phyloP scores from a whole-genome alignment of 2,113 vertebrate species.

The Calidris pygmaea region DNA sequence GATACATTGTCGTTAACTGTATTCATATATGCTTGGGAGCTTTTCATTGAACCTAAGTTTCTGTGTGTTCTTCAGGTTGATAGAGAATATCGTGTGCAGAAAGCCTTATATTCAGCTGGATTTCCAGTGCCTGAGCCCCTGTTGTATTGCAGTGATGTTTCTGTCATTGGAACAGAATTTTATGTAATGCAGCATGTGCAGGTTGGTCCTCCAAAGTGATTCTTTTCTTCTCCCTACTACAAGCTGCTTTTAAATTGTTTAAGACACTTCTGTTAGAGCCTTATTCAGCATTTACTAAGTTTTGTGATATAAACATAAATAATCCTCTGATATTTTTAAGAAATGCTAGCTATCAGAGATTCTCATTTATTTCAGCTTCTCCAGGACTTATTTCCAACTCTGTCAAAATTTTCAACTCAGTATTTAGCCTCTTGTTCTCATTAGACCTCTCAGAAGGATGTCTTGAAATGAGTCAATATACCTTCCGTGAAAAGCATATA shows the following conservation, averaged over 20 bases:
- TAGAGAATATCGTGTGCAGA: constrained; percentile 89
- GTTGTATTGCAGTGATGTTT: constrained; percentile 80
- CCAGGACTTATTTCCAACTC: not conserved
- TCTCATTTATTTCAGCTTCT: not conserved
- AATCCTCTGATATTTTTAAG: not conserved
- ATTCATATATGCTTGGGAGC: not conserved
- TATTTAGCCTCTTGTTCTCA: not conserved
- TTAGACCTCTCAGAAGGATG: not conserved
- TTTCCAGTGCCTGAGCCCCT: constrained; percentile 91
- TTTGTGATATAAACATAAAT: not conserved
- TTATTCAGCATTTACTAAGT: not conserved
- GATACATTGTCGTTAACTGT: not conserved
- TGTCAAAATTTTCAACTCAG: not conserved
- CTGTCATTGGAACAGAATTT: constrained; percentile 91
- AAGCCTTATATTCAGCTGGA: constrained; percentile 81
- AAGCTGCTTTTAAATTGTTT: not conserved
- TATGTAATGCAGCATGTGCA: constrained; percentile 91
- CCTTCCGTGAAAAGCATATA: not conserved
- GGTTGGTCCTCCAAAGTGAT: constrained; percentile 62
- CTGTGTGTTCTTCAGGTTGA: constrained; percentile 77
- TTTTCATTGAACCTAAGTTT: not conserved
- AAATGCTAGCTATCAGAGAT: not conserved
- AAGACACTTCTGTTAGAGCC: not conserved
- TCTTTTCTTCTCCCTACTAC: not conserved
- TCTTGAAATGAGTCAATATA: not conserved